A percentile compares a stretch with the other conserved stretches of the same genome.
These are phyloP conservation scores for Gila robusta DNA, from an alignment of 2,797 vertebrate genomes.

Conservation along the genomic window DNA sequence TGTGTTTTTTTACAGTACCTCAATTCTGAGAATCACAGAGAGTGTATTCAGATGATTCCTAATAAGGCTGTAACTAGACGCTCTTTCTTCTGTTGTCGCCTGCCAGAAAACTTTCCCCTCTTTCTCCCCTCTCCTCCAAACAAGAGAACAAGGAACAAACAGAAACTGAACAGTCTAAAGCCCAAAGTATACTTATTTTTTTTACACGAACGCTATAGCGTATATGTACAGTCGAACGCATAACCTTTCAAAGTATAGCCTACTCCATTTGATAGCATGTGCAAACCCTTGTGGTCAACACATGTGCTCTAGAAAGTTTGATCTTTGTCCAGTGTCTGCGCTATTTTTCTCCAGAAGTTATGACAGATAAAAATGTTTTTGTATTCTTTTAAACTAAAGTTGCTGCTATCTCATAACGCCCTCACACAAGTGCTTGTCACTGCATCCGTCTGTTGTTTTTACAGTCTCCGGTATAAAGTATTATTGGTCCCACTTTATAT, in stretches of 20 bases:
- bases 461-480: not conserved
- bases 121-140: constrained; percentile 67
- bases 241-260: not conserved
- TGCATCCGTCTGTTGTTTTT: not conserved
- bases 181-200: not conserved
- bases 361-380: not conserved
- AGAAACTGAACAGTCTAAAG: constrained; percentile 50
- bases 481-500: too few relatives aligned
- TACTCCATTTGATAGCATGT: not conserved
- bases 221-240: not conserved
- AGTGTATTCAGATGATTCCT: constrained; percentile 78
- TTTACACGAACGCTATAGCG: not conserved
- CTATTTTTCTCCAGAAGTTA: not conserved
- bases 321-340: not conserved
- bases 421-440: not conserved
- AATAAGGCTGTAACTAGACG: constrained; percentile 83
- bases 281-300: not conserved
- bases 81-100: constrained; percentile 70
- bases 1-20: constrained; percentile 67
- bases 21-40: constrained; percentile 72
- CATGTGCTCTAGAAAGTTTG: not conserved
- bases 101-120: constrained; percentile 82
- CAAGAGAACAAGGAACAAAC: constrained; percentile 61
- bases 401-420: too few relatives aligned
- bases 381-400: not conserved